phyloP scores from a whole-genome alignment of 2,113 vertebrate species.

The Anas platyrhynchos region DNA sequence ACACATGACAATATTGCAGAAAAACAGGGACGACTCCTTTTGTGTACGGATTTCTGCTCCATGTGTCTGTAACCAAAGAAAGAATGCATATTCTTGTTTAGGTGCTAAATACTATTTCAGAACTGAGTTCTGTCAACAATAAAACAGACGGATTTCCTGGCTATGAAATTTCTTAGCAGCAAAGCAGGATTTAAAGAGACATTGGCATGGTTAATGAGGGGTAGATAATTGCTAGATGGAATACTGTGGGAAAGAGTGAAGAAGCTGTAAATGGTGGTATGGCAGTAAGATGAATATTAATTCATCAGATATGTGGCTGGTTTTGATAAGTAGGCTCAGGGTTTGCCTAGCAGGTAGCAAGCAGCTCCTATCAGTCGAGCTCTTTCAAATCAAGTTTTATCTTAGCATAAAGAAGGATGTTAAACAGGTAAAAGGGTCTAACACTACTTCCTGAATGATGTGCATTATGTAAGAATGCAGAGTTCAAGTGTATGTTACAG shows the following conservation, averaged over 20 bases:
- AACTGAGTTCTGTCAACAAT: background rate
- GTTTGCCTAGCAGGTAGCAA: background rate
- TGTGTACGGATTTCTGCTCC: background rate
- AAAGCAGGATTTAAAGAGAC: slow-evolving; percentile 33
- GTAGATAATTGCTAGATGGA: slow-evolving; percentile 23
- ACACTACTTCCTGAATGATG: background rate
- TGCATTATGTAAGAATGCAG: slow-evolving; percentile 26
- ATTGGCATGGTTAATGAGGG: slow-evolving; percentile 36
- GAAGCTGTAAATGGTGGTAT: slow-evolving; percentile 1
- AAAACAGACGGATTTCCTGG: slow-evolving; percentile 1
- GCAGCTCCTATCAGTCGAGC: background rate
- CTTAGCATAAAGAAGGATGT: background rate
- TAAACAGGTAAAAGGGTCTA: background rate
- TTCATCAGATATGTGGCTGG: background rate
- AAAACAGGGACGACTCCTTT: background rate
- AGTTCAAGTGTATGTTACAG: background rate
- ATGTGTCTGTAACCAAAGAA: background rate
- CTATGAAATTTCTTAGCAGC: background rate
- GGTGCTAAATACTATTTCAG: slow-evolving; percentile 8
- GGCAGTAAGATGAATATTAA: slow-evolving; percentile 26
- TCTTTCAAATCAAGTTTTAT: background rate
- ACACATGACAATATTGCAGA: background rate
- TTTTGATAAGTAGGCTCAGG: slow-evolving; percentile 17
- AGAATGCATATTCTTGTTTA: background rate
- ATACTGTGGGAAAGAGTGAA: slow-evolving; percentile 10